Evolutionary conservation across 2,888 invertebrate genomes (phyloP).

Genomic region (Empis stercorea): DNA sequence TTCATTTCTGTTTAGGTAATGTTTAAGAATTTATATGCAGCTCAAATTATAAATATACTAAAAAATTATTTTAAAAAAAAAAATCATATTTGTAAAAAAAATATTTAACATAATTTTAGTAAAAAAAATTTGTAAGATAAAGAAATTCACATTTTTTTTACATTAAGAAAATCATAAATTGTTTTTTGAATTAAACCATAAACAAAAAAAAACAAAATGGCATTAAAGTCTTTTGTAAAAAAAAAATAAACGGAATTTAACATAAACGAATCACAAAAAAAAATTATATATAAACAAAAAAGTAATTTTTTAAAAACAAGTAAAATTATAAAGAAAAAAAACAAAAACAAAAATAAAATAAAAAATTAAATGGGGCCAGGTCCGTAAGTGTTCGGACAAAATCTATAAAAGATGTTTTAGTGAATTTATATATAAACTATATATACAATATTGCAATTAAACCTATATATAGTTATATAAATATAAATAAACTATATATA

Average conservation of each 20-base stretch:
- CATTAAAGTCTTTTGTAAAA: conserved; percentile 13
- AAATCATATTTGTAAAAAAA: conserved; percentile 1
- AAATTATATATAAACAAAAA: conserved; percentile 6
- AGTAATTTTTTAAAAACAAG: conserved; percentile 14
- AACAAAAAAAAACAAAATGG: conserved; percentile 7
- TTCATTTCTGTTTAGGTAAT: too few species aligned
- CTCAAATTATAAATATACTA: too few species aligned
- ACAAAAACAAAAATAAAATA: conserved; percentile 11
- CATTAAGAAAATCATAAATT: conserved; percentile 9
- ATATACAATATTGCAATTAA: conserved; percentile 12
- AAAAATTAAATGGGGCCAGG: conserved; percentile 36
- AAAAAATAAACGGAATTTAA: conserved; percentile 1
- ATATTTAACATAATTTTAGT: background rate
- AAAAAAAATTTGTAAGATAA: background rate
- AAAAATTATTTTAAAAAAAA: conserved; percentile 2
- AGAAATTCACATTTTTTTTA: conserved; percentile 5
- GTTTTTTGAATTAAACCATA: conserved; percentile 12
- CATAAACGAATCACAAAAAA: conserved; percentile 9
- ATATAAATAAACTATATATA: background rate
- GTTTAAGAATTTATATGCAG: too few species aligned
- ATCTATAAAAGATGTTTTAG: conserved; percentile 22
- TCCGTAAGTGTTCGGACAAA: conserved; percentile 38
- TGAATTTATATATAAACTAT: background rate
- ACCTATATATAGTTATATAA: conserved; percentile 12
- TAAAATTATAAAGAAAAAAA: conserved; percentile 7